These are phyloP conservation scores for Masnerella sp. DNA, from an alignment of 2,888 invertebrate genomes.

Conservation along the genomic window DNA sequence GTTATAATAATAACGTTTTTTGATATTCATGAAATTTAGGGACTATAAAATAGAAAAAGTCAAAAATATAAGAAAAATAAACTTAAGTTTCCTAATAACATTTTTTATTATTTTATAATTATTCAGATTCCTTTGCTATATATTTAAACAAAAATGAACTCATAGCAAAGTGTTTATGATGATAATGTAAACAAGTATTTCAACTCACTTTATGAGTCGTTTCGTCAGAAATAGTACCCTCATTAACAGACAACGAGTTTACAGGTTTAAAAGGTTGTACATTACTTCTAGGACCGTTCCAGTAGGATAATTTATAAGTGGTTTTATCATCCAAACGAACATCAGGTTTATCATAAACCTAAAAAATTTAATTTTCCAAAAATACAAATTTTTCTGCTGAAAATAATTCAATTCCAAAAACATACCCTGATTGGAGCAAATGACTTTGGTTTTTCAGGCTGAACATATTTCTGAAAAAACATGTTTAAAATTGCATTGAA, in stretches of 20 bases:
- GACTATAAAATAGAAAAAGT: too few relatives aligned
- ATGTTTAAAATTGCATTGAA: not conserved
- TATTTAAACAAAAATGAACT: too few relatives aligned
- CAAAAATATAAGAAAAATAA: too few relatives aligned
- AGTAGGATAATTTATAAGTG: constrained; percentile 78
- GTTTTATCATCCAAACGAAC: constrained; percentile 81
- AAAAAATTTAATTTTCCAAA: constrained; percentile 1
- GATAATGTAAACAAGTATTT: too few relatives aligned
- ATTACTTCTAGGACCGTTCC: constrained; percentile 62
- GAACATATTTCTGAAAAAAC: constrained; percentile 35
- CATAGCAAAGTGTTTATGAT: too few relatives aligned
- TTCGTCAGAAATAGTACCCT: constrained; percentile 77
- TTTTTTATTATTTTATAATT: too few relatives aligned
- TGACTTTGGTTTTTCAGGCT: constrained; percentile 27
- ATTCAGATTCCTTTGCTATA: too few relatives aligned
- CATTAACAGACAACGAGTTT: constrained; percentile 76
- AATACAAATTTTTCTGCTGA: not conserved
- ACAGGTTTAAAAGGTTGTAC: constrained; percentile 72
- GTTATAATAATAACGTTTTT: too few relatives aligned
- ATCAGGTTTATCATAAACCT: constrained; percentile 77
- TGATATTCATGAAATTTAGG: too few relatives aligned
- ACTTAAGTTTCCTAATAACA: too few relatives aligned
- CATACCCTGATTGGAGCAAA: constrained; percentile 54
- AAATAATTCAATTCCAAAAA: too few relatives aligned
- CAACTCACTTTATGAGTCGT: constrained; percentile 80